phyloP scores from a whole-genome alignment of 2,113 vertebrate genomes.

The Anolis sagrei region DNA sequence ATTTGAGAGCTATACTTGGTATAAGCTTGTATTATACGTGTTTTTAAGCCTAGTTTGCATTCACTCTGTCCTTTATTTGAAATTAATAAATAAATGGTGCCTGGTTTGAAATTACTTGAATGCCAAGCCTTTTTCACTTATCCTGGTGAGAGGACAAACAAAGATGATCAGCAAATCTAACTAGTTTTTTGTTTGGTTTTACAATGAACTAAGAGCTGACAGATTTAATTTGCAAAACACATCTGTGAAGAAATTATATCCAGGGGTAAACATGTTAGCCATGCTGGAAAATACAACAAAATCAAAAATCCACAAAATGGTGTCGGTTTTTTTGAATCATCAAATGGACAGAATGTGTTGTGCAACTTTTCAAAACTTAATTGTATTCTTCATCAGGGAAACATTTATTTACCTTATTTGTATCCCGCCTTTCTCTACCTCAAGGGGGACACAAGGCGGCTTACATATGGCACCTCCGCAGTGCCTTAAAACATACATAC shows the following conservation, averaged over 20 bases:
- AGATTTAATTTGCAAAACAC: not conserved
- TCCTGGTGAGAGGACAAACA: not conserved
- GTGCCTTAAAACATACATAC: too few species aligned
- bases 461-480: too few species aligned
- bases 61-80: conserved; percentile 28
- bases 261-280: too few species aligned
- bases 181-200: not conserved
- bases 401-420: too few species aligned
- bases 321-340: too few species aligned
- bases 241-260: not conserved
- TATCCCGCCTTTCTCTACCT: too few species aligned
- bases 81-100: not conserved
- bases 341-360: too few species aligned
- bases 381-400: too few species aligned
- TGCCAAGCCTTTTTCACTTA: not conserved
- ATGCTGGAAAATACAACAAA: too few species aligned
- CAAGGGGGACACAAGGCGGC: too few species aligned
- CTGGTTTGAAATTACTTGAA: not conserved
- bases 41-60: conserved; percentile 22
- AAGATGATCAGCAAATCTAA: not conserved
- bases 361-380: too few species aligned
- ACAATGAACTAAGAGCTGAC: not conserved
- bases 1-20: conserved; percentile 1
- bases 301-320: too few species aligned
- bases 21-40: conserved; percentile 30